Conservation (phyloP, 2,888 invertebrate species). For the Pteria penguin region DNA sequence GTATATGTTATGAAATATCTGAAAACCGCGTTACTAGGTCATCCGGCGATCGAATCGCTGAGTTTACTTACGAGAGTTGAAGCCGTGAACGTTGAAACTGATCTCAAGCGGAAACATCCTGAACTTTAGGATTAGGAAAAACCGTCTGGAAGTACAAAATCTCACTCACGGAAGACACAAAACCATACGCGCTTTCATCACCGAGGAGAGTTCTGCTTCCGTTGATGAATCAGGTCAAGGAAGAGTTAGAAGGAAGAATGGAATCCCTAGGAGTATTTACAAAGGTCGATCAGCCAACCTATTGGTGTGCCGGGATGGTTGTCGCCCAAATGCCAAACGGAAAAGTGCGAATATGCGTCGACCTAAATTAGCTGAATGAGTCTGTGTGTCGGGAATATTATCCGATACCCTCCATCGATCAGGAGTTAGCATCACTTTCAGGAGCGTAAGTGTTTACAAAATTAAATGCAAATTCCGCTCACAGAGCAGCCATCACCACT, state of each 20-base stretch:
- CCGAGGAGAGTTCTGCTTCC: conserved; percentile 9
- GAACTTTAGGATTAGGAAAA: conserved; percentile 42
- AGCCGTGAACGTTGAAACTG: neutral
- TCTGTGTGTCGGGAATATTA: conserved; percentile 21
- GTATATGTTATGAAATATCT: conserved; percentile 34
- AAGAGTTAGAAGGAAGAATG: conserved; percentile 12
- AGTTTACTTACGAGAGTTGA: conserved; percentile 13
- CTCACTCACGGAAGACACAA: conserved; percentile 21
- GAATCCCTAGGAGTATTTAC: conserved; percentile 1
- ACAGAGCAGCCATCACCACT: conserved; percentile 6
- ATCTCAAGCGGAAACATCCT: conserved; percentile 11
- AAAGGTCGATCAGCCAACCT: neutral
- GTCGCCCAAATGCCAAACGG: conserved; percentile 11
- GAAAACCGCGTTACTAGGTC: conserved; percentile 26
- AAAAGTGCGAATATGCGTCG: conserved; percentile 43
- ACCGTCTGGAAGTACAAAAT: conserved; percentile 42
- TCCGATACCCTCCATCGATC: conserved; percentile 29
- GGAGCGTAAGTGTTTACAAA: conserved; percentile 35
- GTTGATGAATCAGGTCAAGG: conserved; percentile 11
- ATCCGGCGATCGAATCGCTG: conserved; percentile 36
- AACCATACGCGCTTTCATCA: conserved; percentile 14
- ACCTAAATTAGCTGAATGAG: conserved; percentile 36
- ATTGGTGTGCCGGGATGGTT: conserved; percentile 25
- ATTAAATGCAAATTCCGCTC: conserved; percentile 35
- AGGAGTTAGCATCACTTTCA: conserved; percentile 33